Evolutionary conservation across 2,113 vertebrate species (phyloP).

Genomic region (Butorides virescens): DNA sequence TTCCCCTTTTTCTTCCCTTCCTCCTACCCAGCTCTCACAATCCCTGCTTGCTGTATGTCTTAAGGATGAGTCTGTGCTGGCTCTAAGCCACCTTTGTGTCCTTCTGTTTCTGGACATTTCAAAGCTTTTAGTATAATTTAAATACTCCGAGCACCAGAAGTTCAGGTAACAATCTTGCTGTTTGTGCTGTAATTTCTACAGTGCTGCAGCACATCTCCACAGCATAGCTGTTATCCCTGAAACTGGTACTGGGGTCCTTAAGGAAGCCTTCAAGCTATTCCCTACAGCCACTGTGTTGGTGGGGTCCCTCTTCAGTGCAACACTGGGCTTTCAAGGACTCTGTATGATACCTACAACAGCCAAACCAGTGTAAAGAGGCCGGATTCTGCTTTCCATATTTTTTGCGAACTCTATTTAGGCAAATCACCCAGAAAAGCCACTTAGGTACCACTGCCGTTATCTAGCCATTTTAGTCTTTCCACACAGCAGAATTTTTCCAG

Average conservation of each 20-base stretch:
- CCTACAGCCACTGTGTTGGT: background rate
- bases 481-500: background rate
- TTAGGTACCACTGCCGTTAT: background rate
- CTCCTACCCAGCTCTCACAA: background rate
- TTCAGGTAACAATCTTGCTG: background rate
- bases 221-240: background rate
- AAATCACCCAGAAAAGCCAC: background rate
- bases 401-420: background rate
- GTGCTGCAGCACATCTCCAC: background rate
- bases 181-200: background rate
- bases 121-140: constrained; percentile 25
- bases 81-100: constrained; percentile 49
- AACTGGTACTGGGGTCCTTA: background rate
- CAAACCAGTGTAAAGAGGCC: background rate
- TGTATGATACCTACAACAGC: background rate
- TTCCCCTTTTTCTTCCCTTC: background rate
- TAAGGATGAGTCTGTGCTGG: constrained; percentile 1
- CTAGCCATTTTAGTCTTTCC: background rate
- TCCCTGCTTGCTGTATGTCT: background rate
- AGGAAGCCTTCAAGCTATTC: background rate
- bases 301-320: background rate
- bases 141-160: background rate
- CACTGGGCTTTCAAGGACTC: background rate
- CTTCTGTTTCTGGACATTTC: background rate
- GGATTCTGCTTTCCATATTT: background rate